These are phyloP conservation scores for Eupithecia pulchellata DNA, from an alignment of 2,888 invertebrate species.

Conservation along the genomic window DNA sequence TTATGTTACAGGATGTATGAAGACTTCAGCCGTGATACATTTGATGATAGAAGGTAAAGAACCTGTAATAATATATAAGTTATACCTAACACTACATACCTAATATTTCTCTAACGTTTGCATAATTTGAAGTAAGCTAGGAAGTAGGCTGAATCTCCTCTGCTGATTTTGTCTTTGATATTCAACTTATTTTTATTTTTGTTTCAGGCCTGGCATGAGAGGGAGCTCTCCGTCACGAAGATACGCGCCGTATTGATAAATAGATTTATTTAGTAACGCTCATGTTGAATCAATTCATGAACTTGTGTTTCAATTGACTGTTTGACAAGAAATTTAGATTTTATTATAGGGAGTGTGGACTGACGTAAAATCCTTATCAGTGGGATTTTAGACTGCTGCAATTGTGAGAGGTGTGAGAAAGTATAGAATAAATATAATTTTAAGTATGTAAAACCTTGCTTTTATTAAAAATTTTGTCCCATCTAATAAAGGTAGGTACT, in stretches of 20 bases:
- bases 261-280: conserved; percentile 51
- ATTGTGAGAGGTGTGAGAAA: conserved; percentile 56
- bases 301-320: conserved; percentile 60
- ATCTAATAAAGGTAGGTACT: too few species aligned
- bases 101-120: too few species aligned
- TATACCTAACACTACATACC: too few species aligned
- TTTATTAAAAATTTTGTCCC: not conserved
- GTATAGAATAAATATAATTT: conserved; percentile 68
- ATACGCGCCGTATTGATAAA: conserved; percentile 93
- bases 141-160: too few species aligned
- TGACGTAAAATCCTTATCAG: conserved; percentile 56
- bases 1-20: conserved; percentile 90
- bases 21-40: conserved; percentile 94
- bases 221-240: conserved; percentile 93
- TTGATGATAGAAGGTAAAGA: conserved; percentile 92
- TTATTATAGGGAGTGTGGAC: conserved; percentile 59
- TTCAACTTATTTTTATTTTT: conserved; percentile 41
- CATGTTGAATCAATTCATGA: conserved; percentile 49
- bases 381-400: conserved; percentile 60
- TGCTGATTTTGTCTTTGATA: conserved; percentile 44
- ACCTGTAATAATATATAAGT: not conserved
- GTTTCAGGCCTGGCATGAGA: conserved; percentile 90
- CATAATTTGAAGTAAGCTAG: too few species aligned
- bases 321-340: conserved; percentile 55
- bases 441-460: conserved; percentile 68